Percentiles rank a stretch among this genome's conserved stretches.
phyloP scores from a whole-genome alignment of 2,888 invertebrate genomes.

The Cantharis rufa region DNA sequence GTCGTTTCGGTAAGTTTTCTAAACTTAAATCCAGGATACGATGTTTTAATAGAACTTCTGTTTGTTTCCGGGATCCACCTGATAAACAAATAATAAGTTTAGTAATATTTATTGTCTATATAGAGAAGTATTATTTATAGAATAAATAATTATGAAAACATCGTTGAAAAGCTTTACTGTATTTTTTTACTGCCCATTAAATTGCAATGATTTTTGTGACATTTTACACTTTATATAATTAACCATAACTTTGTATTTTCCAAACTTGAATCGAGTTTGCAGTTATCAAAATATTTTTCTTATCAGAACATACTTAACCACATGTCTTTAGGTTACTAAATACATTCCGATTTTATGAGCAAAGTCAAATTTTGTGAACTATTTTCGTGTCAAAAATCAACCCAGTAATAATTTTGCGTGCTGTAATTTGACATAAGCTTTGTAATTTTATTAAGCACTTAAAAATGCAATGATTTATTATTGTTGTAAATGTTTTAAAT shows the following conservation, averaged over 20 bases:
- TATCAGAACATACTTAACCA: background rate
- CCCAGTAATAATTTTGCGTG: background rate
- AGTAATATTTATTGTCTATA: background rate
- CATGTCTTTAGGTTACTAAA: background rate
- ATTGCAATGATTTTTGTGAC: background rate
- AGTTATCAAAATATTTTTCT: background rate
- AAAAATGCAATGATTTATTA: background rate
- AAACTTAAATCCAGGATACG: no score
- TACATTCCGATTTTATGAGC: background rate
- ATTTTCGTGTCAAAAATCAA: background rate
- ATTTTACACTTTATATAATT: no score
- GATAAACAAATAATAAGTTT: background rate
- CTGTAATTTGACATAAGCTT: background rate
- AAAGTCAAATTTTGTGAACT: background rate
- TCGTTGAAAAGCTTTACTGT: no score
- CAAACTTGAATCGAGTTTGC: background rate
- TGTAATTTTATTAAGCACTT: background rate
- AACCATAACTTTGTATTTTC: background rate
- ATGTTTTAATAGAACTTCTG: background rate
- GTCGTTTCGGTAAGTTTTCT: no score
- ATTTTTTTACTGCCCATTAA: background rate
- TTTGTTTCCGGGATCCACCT: background rate
- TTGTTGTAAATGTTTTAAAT: background rate
- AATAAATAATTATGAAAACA: no score
- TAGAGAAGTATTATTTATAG: no score